Evolutionary conservation across 2,113 vertebrate species (phyloP), one percentile per base, ranked within the genome.

Genomic region (Daphoenositta chrysoptera): DNA sequence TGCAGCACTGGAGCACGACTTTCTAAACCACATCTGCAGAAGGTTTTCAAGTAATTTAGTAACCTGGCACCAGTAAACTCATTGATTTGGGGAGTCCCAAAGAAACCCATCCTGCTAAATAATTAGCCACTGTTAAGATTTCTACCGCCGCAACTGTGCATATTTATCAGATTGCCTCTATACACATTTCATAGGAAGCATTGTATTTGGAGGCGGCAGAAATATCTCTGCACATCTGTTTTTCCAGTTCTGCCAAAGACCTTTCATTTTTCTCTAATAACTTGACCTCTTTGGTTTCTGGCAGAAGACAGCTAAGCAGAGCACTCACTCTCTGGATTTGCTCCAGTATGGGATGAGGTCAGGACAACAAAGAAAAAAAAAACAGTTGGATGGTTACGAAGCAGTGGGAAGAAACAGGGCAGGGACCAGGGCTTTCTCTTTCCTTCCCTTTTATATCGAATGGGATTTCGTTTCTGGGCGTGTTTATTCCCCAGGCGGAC

Each of bases 211-310:
- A 93, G 65, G 71, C n/a, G 95, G 94, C 40, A 95, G 94, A 87
- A 63, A 58, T 93, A 35, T 71, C 81, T 90, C 87, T 13, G 44
- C 94, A 98, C 96, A 96, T 97, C 97, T 97, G 97, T 85, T 97
- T 97, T 93, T 86, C 45, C 90, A 85, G 87, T 94, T 97, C 92
- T 97, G 96, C 94, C 96, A 95, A 96, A 95, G 86, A 96, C 71
- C 91, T 93, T 93, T 94, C 76, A 77, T 97, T 97, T 97, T 90
- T 94, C 89, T 94, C 96, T 95, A 85, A 96, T 94, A 97, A 97
- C 85, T 76, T 96, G 97, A 98, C 97, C 97, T 97, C 90, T 88
- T 96, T 85, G 58, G 50, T 96, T 97, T 96, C 96, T 97, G 97
- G 95, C 97, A 96, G 87, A 89, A 77, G 75, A 75, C 39, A 7